Base-by-base conservation (phyloP, 2,888 invertebrate species). In the Mystacides longicornis region DNA sequence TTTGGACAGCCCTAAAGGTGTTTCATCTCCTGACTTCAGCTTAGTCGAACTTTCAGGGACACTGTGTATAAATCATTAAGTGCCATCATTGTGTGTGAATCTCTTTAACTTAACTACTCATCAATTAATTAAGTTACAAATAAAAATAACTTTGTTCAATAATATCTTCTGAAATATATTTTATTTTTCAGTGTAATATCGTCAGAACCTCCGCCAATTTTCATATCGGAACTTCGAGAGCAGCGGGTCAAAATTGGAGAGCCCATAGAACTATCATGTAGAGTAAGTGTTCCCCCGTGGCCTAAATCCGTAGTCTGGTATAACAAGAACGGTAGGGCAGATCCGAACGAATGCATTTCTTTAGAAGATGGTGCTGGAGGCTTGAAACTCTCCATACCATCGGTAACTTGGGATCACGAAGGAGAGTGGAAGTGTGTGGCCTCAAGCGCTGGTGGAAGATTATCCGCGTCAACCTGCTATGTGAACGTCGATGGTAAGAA, bases 401-500 rank as follows among this genome's bases (percentile, higher is more conserved):
- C 85, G 0, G 81, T 89, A 0, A 89, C 89, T 71, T 86, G 87
- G 62, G 79, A 81, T 43, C 92, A 93, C 67, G 89, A 89, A 64
- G 93, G 93, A 16, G 89, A 91, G 68, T 92, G 91, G 90, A 92
- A 92, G 69, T 91, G 91, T 67, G 89, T 90, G 11, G 90, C 89
- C 5, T 86, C 86, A 16, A 90, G 86, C 67, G 72, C 79, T 14
- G 85, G 86, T 45, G 89, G 88, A 51, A 81, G 83, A 60, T 84
- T 86, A 62, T 87, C 89, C 57, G 87, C 90, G 59, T 81, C 89
- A 22, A 81, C 85, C 3, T 86, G 87, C 68, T 78, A 78, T 59
- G 82, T 92, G 53, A 77, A 82, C 60, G 89, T 92, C 85, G 83
- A 86, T 64, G 88, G 90, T 90, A 71, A 80, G 81, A 9, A 20